Evolutionary conservation across 2,888 invertebrate genomes (phyloP).

Genomic region (Drosophila differens): DNA sequence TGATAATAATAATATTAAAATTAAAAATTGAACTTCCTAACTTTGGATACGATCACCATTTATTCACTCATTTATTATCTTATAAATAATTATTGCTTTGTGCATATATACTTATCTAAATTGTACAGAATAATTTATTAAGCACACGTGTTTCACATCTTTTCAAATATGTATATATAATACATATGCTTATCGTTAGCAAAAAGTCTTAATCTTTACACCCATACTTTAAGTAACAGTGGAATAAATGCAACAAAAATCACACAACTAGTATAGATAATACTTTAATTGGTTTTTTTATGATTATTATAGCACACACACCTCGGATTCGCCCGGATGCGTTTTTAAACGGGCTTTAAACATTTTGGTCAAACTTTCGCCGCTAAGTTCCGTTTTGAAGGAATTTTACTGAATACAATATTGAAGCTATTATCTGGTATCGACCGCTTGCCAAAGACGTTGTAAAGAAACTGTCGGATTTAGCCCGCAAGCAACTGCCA

Average conservation of each 20-base stretch:
- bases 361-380: conserved; percentile 81
- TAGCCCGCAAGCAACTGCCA: conserved; percentile 60
- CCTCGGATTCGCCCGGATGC: conserved; percentile 82
- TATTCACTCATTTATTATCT: background rate
- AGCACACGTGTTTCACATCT: conserved; percentile 16
- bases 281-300: background rate
- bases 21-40: no score
- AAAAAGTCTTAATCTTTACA: background rate
- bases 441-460: conserved; percentile 44
- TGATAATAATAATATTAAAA: background rate
- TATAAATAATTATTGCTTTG: background rate
- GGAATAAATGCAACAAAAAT: background rate
- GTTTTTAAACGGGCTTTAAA: conserved; percentile 83
- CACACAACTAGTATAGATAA: background rate
- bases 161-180: background rate
- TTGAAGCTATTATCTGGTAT: conserved; percentile 19
- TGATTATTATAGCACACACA: conserved; percentile 49
- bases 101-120: background rate
- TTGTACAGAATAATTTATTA: background rate
- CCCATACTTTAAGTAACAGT: background rate
- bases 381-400: conserved; percentile 79
- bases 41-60: background rate
- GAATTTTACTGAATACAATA: conserved; percentile 21
- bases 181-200: background rate
- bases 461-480: conserved; percentile 58